Evolutionary conservation across 2,113 vertebrate genomes (phyloP).

Genomic region (Noctilio leporinus): DNA sequence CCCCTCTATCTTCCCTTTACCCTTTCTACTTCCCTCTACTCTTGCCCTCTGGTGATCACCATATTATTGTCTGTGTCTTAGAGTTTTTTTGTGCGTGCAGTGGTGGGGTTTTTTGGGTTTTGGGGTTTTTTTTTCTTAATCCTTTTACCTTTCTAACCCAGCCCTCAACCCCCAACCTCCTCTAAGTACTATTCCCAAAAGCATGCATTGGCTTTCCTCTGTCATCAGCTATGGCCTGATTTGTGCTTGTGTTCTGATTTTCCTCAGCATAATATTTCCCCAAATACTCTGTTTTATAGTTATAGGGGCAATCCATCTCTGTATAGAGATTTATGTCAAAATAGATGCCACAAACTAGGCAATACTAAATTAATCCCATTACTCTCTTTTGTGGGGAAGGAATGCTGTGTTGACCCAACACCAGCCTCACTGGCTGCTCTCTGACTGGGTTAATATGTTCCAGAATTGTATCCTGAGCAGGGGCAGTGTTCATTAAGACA

Average conservation of each 20-base stretch:
- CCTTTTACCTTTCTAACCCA: neutral
- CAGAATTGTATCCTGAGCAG: neutral
- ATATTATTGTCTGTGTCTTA: neutral
- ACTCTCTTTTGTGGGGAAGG: conserved; percentile 49
- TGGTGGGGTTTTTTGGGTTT: too few relatives aligned
- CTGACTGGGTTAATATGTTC: conserved; percentile 26
- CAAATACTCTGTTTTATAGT: conserved; percentile 46
- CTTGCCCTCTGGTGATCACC: neutral
- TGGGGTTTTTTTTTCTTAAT: neutral
- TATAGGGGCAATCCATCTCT: conserved; percentile 38
- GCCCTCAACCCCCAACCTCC: neutral
- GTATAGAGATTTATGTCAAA: conserved; percentile 42
- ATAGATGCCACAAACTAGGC: conserved; percentile 41
- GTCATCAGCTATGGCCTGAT: conserved; percentile 15
- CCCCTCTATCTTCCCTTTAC: neutral
- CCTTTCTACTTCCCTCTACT: neutral
- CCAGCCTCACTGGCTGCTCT: conserved; percentile 7
- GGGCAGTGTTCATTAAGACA: conserved; percentile 29
- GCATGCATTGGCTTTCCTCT: neutral
- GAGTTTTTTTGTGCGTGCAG: too few relatives aligned
- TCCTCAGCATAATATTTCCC: conserved; percentile 46
- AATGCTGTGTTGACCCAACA: conserved; percentile 43
- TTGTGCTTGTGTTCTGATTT: conserved; percentile 54
- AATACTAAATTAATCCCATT: conserved; percentile 66
- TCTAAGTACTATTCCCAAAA: neutral